Base-by-base conservation (phyloP, 2,113 vertebrate species). In the Henicopernis longicauda region DNA sequence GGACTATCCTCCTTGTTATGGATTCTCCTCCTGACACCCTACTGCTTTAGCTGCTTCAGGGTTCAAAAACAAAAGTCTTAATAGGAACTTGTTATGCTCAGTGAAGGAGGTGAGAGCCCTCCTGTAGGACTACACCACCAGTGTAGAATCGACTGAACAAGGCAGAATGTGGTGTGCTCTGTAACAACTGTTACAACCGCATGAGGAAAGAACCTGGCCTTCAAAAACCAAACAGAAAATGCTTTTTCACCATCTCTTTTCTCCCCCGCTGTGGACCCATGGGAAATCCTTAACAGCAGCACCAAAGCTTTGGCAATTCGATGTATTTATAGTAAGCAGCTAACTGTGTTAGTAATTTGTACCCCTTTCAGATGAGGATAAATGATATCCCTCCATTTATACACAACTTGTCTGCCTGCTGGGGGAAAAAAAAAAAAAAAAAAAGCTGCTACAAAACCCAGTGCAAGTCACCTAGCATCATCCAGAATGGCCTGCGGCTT, bases 381-480 rank as follows among this genome's bases (percentile, higher is more conserved):
- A 96, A 96, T 57, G 38, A 94, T 78, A 87, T 40, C 71, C 57
- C 57, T 90, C 62, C 57, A 83, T 93, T 93, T 95, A 90, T 26
- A 90, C 61, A 73, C 79, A 93, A 84, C 84, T 73, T 94, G 84
- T 88, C 83, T 91, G 93, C 82, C 76, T 77, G 52, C 82, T 86
- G 79, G 54, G 11, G 6, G 7, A 54, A 14, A 1, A 61, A 72
- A 62, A 82, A 59, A 40, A 82, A 49, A 82, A 31, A 12, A 63
- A 61, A 86, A 86, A 92, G 80, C 67, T 92, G 80, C 94, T 95
- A 86, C 95, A 97, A 95, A 92, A 47, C 73, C 80, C 91, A 86
- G 57, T 4, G 11, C 92, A 91, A 89, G 92, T 97, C 90, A 96
- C 90, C 82, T 50, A 70, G 73, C 80, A 85, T 63, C 90, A 89